Evolutionary conservation across 1,140 invertebrate species (phyloP).

Genomic region (Lerema accius): DNA sequence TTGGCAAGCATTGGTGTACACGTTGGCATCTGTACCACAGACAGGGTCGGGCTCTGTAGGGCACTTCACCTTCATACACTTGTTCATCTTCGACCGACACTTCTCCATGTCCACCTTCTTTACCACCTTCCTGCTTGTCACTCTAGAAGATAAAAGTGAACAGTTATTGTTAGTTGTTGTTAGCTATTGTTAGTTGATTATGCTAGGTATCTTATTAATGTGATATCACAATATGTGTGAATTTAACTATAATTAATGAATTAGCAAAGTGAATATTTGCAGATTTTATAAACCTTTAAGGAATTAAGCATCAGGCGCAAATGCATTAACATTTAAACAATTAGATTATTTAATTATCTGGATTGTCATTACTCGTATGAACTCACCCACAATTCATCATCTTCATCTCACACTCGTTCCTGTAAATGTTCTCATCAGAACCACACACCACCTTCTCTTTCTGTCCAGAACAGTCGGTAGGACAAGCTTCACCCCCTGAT

Average conservation of each 20-base stretch:
- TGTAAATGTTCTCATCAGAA: slow-evolving; percentile 94
- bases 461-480: slow-evolving; percentile 83
- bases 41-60: slow-evolving; percentile 87
- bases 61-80: slow-evolving; percentile 89
- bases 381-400: slow-evolving; percentile 95
- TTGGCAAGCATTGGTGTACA: slow-evolving; percentile 91
- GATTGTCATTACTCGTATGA: no score
- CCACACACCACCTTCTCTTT: slow-evolving; percentile 90
- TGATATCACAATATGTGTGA: no score
- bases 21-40: slow-evolving; percentile 92
- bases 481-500: slow-evolving; percentile 84
- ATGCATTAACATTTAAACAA: no score
- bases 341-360: no score
- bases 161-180: background rate
- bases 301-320: no score
- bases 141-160: slow-evolving; percentile 48
- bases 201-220: no score
- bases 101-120: slow-evolving; percentile 89
- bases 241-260: no score
- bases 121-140: slow-evolving; percentile 84
- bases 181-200: no score
- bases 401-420: slow-evolving; percentile 94
- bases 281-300: no score
- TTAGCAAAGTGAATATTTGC: no score
- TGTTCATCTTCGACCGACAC: slow-evolving; percentile 87